Evolutionary conservation across 2,797 vertebrate genomes (phyloP).

Genomic region (Acanthopagrus latus): DNA sequence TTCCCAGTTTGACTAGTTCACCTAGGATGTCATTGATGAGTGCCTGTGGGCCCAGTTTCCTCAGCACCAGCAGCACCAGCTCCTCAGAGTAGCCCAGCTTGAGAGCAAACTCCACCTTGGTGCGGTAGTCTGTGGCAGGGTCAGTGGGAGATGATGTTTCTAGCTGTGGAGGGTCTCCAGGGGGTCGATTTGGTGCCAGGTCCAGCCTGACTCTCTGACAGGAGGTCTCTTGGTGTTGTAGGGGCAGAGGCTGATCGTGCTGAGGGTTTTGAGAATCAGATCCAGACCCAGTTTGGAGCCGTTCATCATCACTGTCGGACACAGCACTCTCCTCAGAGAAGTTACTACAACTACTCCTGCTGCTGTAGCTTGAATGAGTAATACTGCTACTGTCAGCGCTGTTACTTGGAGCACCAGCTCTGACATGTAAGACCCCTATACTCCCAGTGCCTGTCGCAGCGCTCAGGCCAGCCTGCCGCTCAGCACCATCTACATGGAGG

Average conservation of each 20-base stretch:
- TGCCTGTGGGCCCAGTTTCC: constrained; percentile 93
- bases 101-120: constrained; percentile 96
- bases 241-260: constrained; percentile 9
- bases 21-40: constrained; percentile 97
- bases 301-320: constrained; percentile 93
- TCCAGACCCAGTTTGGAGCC: constrained; percentile 67
- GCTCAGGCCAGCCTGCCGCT: constrained; percentile 85
- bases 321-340: constrained; percentile 90
- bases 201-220: constrained; percentile 78
- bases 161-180: constrained; percentile 75
- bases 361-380: constrained; percentile 60
- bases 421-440: constrained; percentile 79
- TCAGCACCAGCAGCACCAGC: constrained; percentile 93
- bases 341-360: constrained; percentile 75
- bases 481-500: constrained; percentile 90
- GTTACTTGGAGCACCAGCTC: constrained; percentile 61
- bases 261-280: constrained; percentile 41
- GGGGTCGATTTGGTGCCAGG: constrained; percentile 80
- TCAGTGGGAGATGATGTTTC: constrained; percentile 83
- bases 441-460: constrained; percentile 81
- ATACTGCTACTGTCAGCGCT: constrained; percentile 84
- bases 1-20: constrained; percentile 97
- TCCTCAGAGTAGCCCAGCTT: constrained; percentile 97
- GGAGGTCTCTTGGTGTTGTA: constrained; percentile 31
- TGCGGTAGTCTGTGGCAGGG: constrained; percentile 89